Evolutionary conservation across 2,888 invertebrate species (phyloP), one percentile per base, ranked within the genome.

Genomic region (Laspeyria flexula): DNA sequence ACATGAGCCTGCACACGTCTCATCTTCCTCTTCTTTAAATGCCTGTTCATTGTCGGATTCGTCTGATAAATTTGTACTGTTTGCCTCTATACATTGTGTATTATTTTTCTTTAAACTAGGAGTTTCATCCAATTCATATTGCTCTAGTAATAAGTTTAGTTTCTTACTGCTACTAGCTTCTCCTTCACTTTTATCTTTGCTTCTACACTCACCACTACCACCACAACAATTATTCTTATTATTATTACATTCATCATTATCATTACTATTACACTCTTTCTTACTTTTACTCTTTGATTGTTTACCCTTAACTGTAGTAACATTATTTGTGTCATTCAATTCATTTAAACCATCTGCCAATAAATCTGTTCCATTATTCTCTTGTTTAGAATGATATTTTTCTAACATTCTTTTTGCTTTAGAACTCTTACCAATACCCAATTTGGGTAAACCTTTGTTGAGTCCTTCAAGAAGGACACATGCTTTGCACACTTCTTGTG

Each of bases 401-500:
- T 94, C 93, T 29, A 95, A 86, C 91, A 95, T 93, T 67, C 92
- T 93, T 65, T 95, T 95, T 0, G 95, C 95, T 81, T 96, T 96
- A n/a, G 96, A 96, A 46, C 96, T 96, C 84, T 98, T 98, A 1
- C 97, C 97, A 25, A 98, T 96, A n/a, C 97, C 98, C 38, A 98
- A 93, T 82, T 95, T 96, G 0, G 99, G 99, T 38, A 98, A 86
- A 1, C 99, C 99, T 87, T 96, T 95, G 85, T 99, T 99, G 1
- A 99, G 93, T 0, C 99, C 99, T 90, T 99, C 99, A 3, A 99
- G 90, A 49, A 99, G 93, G 0, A 98, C 95, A 83, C 99, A 99
- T 0, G 99, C 99, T 85, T 99, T 99, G 84, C 99, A 99, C 2
- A 99, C 94, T 70, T 95, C 95, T 81, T 99, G 99, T 57, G 99